These are phyloP conservation scores for Mesembrinibis cayennensis DNA, from an alignment of 2,113 vertebrate species.

Conservation along the genomic window DNA sequence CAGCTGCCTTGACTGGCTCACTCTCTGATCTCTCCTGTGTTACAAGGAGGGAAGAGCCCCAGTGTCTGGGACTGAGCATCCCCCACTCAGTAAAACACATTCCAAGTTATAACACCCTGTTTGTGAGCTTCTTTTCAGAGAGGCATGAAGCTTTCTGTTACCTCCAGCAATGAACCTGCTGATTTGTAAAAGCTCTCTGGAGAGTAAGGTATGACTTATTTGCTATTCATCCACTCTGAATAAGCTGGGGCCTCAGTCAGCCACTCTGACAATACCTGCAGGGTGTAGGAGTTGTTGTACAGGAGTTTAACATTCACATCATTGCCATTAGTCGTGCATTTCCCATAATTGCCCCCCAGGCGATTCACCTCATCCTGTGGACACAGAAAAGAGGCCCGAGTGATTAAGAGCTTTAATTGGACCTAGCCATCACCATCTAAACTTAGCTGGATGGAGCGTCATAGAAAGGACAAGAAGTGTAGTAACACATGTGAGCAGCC, in stretches of 20 bases:
- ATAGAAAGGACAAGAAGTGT: not conserved
- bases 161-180: not conserved
- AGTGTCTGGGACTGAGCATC: not conserved
- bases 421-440: not conserved
- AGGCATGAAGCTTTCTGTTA: not conserved
- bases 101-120: too few relatives aligned
- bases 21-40: not conserved
- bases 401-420: not conserved
- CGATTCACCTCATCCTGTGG: slow-evolving; percentile 66
- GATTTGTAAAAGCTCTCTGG: not conserved
- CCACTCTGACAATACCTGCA: slow-evolving; percentile 40
- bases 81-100: not conserved
- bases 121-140: not conserved
- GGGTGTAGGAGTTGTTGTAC: slow-evolving; percentile 66
- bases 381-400: not conserved
- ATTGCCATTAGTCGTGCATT: not conserved
- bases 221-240: not conserved
- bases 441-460: not conserved
- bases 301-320: slow-evolving; percentile 41
- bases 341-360: slow-evolving; percentile 55
- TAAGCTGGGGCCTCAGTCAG: not conserved
- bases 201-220: not conserved
- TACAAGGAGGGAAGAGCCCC: not conserved
- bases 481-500: fast-evolving
- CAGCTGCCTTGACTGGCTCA: not conserved